phyloP scores from a whole-genome alignment of 2,888 invertebrate species.

The Helicoverpa assulta region DNA sequence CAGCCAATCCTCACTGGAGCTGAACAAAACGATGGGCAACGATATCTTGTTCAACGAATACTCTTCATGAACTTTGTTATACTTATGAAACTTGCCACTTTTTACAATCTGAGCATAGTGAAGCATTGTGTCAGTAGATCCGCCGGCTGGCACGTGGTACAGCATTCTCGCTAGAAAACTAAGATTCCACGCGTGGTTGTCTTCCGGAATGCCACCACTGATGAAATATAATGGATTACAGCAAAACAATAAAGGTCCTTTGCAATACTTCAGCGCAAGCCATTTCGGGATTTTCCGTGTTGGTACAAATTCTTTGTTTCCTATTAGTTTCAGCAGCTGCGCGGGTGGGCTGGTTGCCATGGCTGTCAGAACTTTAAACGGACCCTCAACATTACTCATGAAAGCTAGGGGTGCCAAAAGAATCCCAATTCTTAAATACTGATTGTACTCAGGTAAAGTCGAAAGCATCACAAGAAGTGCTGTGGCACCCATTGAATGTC shows the following conservation, averaged over 20 bases:
- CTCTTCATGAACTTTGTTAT: conserved; percentile 62
- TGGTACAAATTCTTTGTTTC: conserved; percentile 75
- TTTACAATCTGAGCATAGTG: conserved; percentile 78
- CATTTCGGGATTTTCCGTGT: conserved; percentile 72
- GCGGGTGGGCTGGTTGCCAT: conserved; percentile 65
- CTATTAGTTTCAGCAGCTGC: conserved; percentile 68
- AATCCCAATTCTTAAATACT: conserved; percentile 75
- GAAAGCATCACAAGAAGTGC: conserved; percentile 78
- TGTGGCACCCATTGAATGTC: conserved; percentile 83
- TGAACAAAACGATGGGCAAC: conserved; percentile 75
- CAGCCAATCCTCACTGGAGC: conserved; percentile 77
- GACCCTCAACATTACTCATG: conserved; percentile 74
- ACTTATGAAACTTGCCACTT: conserved; percentile 77
- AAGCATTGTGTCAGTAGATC: conserved; percentile 77
- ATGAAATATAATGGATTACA: conserved; percentile 79
- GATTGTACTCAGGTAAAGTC: conserved; percentile 72
- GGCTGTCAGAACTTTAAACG: conserved; percentile 68
- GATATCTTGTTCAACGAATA: conserved; percentile 70
- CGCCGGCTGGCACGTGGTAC: conserved; percentile 79
- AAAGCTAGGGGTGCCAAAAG: conserved; percentile 78
- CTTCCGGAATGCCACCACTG: conserved; percentile 68
- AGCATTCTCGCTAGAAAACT: conserved; percentile 72
- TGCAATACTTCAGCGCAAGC: conserved; percentile 73
- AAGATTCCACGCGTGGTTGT: conserved; percentile 57
- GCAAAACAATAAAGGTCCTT: conserved; percentile 71